phyloP scores from a whole-genome alignment of 2,888 invertebrate species.

The Aleiodes alternator region DNA sequence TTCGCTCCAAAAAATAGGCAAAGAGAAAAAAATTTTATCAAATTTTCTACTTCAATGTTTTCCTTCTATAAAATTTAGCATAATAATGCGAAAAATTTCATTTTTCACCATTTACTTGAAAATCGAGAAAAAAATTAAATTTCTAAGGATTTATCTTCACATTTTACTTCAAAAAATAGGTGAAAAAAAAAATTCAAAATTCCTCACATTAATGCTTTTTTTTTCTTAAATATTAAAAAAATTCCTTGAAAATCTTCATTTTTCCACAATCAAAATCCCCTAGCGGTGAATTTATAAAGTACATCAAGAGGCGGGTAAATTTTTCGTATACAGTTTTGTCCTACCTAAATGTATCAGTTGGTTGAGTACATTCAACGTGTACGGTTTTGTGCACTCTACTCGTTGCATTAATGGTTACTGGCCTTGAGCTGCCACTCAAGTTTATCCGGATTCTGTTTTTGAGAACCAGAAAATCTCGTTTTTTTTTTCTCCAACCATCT shows the following conservation, averaged over 20 bases:
- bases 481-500: conserved; percentile 9
- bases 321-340: conserved; percentile 25
- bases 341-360: conserved; percentile 29
- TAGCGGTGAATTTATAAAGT: conserved; percentile 5
- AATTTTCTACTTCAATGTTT: too few species aligned
- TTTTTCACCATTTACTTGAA: too few species aligned
- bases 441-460: conserved; percentile 30
- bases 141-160: too few species aligned
- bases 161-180: neutral
- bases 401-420: neutral
- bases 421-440: conserved; percentile 39
- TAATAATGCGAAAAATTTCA: too few species aligned
- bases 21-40: too few species aligned
- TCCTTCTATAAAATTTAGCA: too few species aligned
- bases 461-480: conserved; percentile 43
- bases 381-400: conserved; percentile 33
- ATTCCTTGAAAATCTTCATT: neutral
- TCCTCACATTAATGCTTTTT: neutral
- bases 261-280: conserved; percentile 12
- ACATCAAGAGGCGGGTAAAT: conserved; percentile 38
- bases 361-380: conserved; percentile 35
- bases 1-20: too few species aligned
- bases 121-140: neutral
- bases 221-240: neutral
- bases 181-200: neutral